phyloP scores from a whole-genome alignment of 2,888 invertebrate species.

The Eustalomyia histrio region DNA sequence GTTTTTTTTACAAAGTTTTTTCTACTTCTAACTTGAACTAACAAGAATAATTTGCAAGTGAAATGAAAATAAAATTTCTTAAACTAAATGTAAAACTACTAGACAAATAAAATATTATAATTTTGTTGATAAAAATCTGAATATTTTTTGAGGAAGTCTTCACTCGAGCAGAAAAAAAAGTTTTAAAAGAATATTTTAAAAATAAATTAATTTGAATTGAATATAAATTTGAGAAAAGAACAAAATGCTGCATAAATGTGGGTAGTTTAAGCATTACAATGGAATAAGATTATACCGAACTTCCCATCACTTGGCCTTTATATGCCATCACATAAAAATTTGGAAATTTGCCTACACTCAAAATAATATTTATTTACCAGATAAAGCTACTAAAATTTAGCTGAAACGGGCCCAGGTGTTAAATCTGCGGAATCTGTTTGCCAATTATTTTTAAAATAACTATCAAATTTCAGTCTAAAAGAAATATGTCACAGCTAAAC shows the following conservation, averaged over 20 bases:
- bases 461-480: too few species aligned
- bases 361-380: too few species aligned
- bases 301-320: too few species aligned
- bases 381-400: too few species aligned
- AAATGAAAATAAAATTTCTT: neutral
- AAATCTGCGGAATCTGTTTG: too few species aligned
- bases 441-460: too few species aligned
- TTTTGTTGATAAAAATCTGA: neutral
- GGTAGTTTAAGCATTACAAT: too few species aligned
- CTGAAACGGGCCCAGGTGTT: too few species aligned
- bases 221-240: neutral
- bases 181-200: neutral
- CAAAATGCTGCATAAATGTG: neutral
- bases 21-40: neutral
- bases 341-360: too few species aligned
- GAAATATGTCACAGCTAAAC: too few species aligned
- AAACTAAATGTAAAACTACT: neutral
- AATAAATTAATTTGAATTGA: neutral
- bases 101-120: slow-evolving; percentile 3
- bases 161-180: neutral
- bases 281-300: too few species aligned
- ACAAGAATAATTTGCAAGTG: slow-evolving; percentile 29
- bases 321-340: too few species aligned
- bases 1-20: neutral
- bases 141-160: slow-evolving; percentile 7